Evolutionary conservation across 2,888 invertebrate species (phyloP).

Genomic region (Lymantria monacha): DNA sequence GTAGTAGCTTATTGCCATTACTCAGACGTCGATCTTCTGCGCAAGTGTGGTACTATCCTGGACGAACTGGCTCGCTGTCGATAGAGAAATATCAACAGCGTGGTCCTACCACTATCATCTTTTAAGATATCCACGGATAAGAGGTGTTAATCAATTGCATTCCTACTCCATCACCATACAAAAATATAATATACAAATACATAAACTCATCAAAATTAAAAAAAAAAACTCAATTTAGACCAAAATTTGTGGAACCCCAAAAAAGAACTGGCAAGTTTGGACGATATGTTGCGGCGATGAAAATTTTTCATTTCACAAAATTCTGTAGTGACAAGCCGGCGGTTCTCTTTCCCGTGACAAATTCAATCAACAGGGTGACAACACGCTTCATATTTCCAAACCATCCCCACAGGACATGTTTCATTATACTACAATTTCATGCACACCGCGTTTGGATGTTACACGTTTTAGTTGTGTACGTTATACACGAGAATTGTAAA

Average conservation of each 20-base stretch:
- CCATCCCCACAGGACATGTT: slow-evolving; percentile 22
- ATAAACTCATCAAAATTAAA: neutral
- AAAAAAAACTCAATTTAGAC: too few species aligned
- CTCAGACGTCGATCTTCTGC: too few species aligned
- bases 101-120: too few species aligned
- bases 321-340: slow-evolving; percentile 27
- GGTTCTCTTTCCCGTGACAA: slow-evolving; percentile 31
- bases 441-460: slow-evolving; percentile 23
- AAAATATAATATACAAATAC: too few species aligned
- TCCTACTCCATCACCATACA: too few species aligned
- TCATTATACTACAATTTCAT: slow-evolving; percentile 39
- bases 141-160: too few species aligned
- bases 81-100: too few species aligned
- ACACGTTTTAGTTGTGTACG: slow-evolving; percentile 15
- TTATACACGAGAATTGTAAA: neutral
- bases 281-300: slow-evolving; percentile 15
- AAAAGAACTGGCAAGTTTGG: slow-evolving; percentile 12
- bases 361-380: slow-evolving; percentile 43
- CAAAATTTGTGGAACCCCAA: too few species aligned
- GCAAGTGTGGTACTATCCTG: too few species aligned
- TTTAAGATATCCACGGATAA: too few species aligned
- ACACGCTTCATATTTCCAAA: slow-evolving; percentile 29
- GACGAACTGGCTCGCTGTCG: too few species aligned
- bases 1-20: too few species aligned
- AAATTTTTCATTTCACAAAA: slow-evolving; percentile 28